These are phyloP conservation scores for Stegodyphus dumicola DNA, from an alignment of 1,140 invertebrate species.

Conservation along the genomic window DNA sequence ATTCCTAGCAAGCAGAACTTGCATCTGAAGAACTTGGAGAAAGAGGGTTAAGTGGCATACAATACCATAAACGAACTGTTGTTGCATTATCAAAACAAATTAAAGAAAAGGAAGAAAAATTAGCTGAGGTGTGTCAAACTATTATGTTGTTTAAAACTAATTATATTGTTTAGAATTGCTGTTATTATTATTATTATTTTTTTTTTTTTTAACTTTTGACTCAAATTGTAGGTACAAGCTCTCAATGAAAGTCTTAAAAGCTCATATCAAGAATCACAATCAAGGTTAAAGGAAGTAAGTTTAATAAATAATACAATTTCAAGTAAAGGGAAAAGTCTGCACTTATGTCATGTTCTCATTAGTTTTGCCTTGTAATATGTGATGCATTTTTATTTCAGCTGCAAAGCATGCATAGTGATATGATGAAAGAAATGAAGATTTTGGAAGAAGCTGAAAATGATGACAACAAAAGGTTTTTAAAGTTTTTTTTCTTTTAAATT, in stretches of 20 bases:
- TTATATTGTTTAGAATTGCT: neutral
- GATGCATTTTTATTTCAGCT: conserved; percentile 6
- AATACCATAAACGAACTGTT: conserved; percentile 68
- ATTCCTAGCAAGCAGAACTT: conserved; percentile 54
- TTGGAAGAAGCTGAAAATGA: conserved; percentile 67
- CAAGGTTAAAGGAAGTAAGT: conserved; percentile 14
- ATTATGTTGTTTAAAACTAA: neutral
- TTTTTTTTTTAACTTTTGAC: neutral
- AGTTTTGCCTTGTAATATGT: neutral
- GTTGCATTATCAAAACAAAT: conserved; percentile 64
- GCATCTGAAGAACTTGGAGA: conserved; percentile 61
- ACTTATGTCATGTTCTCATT: neutral
- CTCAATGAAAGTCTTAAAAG: conserved; percentile 34
- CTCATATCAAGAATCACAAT: conserved; percentile 46
- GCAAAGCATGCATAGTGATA: conserved; percentile 27
- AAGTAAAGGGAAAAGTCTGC: neutral
- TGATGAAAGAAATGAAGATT: conserved; percentile 69
- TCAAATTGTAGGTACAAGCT: conserved; percentile 26
- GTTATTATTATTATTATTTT: too few species aligned
- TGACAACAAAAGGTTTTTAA: conserved; percentile 70
- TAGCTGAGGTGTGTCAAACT: conserved; percentile 65
- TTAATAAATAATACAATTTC: neutral
- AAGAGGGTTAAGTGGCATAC: conserved; percentile 65
- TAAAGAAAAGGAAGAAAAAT: conserved; percentile 72
- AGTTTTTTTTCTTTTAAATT: neutral